Conservation (phyloP, 2,113 vertebrate genomes). For the Vicugna pacos region DNA sequence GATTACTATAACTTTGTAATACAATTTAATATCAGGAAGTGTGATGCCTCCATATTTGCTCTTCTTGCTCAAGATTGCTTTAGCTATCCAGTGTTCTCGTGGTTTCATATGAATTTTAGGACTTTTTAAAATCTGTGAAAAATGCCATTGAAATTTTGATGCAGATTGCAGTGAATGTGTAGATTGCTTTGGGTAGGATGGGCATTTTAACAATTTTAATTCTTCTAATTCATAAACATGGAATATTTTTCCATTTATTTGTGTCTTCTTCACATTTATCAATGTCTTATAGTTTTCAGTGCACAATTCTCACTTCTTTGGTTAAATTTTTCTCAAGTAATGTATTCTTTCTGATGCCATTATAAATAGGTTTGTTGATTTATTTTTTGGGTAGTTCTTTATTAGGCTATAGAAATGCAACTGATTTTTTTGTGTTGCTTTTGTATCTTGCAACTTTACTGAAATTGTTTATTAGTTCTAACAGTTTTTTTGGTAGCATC, state of each 20-base stretch:
- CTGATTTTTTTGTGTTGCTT: background rate
- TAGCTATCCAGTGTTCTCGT: background rate
- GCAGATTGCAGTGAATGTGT: background rate
- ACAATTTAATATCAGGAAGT: background rate
- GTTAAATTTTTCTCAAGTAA: background rate
- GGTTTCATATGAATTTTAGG: background rate
- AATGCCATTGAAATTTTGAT: background rate
- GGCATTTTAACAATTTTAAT: background rate
- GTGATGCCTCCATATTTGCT: background rate
- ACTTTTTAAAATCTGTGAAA: background rate
- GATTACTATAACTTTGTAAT: background rate
- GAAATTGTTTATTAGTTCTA: background rate
- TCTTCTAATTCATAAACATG: background rate
- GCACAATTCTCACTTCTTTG: background rate
- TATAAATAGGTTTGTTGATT: background rate
- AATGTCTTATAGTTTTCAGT: background rate
- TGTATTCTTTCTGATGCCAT: background rate
- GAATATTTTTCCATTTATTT: background rate
- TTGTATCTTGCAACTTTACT: background rate
- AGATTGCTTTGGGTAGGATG: background rate
- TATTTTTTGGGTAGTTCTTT: background rate
- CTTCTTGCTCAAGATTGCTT: background rate
- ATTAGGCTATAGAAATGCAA: background rate
- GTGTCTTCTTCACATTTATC: background rate
- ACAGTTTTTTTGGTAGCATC: background rate